Base-by-base conservation (phyloP, 2,888 invertebrate genomes). In the Trimorus sp. region DNA sequence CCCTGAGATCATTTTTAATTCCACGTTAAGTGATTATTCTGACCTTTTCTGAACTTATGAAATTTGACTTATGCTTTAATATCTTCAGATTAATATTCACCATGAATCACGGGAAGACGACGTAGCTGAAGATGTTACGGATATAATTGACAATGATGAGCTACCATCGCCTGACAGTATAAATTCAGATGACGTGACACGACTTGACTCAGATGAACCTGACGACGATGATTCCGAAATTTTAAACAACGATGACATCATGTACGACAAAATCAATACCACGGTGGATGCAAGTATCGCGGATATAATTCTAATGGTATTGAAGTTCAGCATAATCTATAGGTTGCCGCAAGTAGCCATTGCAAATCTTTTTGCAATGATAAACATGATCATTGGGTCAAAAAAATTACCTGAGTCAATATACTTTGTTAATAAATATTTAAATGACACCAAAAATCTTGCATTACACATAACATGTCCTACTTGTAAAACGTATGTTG, bases 331-430 rank as follows among this genome's bases (percentile, higher is more conserved):
- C 26, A 3, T 58, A 38, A 14, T 58, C 3, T 58, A 38, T 14
- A 58, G 9, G 14, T n/a, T 58, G 11, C 58, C 37, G 7, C 58
- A 58, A 58, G 38, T 58, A 38, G 58, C 58, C 8, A 58, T 58
- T n/a, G 58, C 38, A 5, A 7, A 58, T 38, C 42, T 60, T 4
- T 60, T 45, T 42, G 8, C 7, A 45, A 45, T 60, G 7, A 16
- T 60, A 11, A 60, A 60, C 11, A 4, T 15, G 5, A 60, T 60
- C 2, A 45, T 60, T 15, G 60, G 45, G 1, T 8, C 14, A 12
- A 42, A 42, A 15, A 16, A 45, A 16, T 45, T 60, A 14, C 60
- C 60, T 14, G 60, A 45, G 1, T 45, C 60, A 60, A 45, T 45
- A 7, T 60, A 60, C 15, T 15, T 8, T 5, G 16, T 60, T 14